Percentiles rank a stretch among this genome's conserved stretches.
These are phyloP conservation scores for Sebastes reedi DNA, from an alignment of 2,797 vertebrate species.

Conservation along the genomic window DNA sequence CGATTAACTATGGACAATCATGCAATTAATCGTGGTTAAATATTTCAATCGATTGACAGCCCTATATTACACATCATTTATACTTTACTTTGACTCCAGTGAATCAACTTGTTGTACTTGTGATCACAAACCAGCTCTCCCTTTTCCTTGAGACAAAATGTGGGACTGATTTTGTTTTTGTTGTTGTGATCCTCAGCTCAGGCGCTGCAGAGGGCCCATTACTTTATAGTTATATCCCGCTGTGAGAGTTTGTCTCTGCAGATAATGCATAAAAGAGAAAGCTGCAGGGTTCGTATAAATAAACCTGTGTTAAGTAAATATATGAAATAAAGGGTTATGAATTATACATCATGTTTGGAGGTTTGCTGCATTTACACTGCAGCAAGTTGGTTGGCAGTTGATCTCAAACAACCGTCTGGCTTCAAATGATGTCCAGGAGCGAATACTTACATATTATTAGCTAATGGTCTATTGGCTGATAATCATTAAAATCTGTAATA, in stretches of 20 bases:
- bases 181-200: neutral
- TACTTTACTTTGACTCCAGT: neutral
- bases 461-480: neutral
- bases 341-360: constrained; percentile 10
- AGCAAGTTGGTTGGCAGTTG: neutral
- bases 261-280: neutral
- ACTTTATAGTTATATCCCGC: neutral
- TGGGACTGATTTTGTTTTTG: neutral
- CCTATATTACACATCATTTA: neutral
- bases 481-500: neutral
- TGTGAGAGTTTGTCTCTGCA: neutral
- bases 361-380: neutral
- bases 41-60: too few relatives aligned
- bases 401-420: neutral
- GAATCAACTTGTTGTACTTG: neutral
- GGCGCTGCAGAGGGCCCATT: neutral
- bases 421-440: neutral
- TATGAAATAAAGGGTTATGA: constrained; percentile 1
- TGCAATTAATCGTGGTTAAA: too few relatives aligned
- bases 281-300: neutral
- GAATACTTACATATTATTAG: neutral
- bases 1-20: too few relatives aligned
- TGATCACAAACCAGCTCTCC: neutral
- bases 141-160: neutral
- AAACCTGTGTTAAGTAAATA: neutral